A percentile compares a stretch with the other conserved stretches of the same genome.
These are phyloP conservation scores for Oryctes rhinoceros DNA, from an alignment of 1,140 invertebrate genomes.

Conservation along the genomic window DNA sequence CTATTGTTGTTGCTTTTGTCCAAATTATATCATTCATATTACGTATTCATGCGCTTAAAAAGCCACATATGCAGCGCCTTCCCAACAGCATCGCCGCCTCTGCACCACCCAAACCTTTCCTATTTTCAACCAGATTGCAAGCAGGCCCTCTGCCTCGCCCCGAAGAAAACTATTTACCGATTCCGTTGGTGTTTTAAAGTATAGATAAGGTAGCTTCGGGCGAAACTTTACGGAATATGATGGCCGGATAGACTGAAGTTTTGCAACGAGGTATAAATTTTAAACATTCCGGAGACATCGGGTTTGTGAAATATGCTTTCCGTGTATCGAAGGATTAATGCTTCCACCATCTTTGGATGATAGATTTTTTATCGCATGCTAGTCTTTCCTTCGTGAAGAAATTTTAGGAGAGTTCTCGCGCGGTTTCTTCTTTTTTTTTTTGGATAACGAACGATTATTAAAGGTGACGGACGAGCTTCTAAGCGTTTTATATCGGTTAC, in stretches of 20 bases:
- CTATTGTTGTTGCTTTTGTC: too few relatives aligned
- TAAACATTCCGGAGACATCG: conserved; percentile 30
- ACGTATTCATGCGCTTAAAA: too few relatives aligned
- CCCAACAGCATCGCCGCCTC: too few relatives aligned
- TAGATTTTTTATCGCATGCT: not conserved
- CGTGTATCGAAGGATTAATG: conserved; percentile 18
- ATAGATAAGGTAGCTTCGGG: conserved; percentile 32
- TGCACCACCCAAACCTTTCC: too few relatives aligned
- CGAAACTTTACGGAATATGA: conserved; percentile 35
- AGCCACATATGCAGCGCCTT: too few relatives aligned
- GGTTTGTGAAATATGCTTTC: conserved; percentile 12
- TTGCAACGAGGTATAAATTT: conserved; percentile 33
- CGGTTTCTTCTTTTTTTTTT: not conserved
- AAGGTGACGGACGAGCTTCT: not conserved
- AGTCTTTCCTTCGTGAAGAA: not conserved
- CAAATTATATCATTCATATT: too few relatives aligned
- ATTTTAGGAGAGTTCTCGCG: not conserved
- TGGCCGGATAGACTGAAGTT: conserved; percentile 33
- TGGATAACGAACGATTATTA: not conserved
- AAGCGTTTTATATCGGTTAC: not conserved
- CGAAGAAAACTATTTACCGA: conserved; percentile 26
- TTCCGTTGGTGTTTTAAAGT: conserved; percentile 31
- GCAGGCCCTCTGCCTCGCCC: not conserved
- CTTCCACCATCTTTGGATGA: not conserved
- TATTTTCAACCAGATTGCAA: not conserved